Evolutionary conservation across 2,797 vertebrate species (phyloP).

Genomic region (Sebastes kiyomatsui): DNA sequence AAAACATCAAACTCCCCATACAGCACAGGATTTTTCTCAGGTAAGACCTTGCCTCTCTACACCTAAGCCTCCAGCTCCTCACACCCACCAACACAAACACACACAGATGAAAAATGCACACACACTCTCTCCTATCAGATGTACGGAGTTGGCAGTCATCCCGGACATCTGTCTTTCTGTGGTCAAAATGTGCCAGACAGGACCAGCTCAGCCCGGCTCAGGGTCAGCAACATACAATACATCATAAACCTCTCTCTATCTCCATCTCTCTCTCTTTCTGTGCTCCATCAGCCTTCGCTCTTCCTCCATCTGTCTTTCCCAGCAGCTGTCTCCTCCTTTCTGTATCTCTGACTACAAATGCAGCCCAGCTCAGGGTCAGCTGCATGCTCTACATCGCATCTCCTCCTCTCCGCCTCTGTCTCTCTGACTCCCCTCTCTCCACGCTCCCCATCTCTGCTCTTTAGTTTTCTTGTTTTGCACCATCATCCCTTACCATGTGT

Average conservation of each 20-base stretch:
- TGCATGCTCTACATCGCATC: slow-evolving; percentile 6
- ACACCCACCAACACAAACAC: not conserved
- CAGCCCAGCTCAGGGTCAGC: slow-evolving; percentile 47
- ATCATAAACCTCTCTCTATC: slow-evolving; percentile 52
- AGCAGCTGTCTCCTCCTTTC: slow-evolving; percentile 31
- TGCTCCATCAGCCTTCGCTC: slow-evolving; percentile 31
- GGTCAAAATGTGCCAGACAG: slow-evolving; percentile 65
- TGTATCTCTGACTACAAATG: slow-evolving; percentile 51
- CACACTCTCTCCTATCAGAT: slow-evolving; percentile 28
- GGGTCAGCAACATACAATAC: slow-evolving; percentile 63
- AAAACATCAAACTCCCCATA: not conserved
- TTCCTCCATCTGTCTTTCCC: slow-evolving; percentile 51
- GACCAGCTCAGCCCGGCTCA: slow-evolving; percentile 40
- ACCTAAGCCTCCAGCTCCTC: not conserved
- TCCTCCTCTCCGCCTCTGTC: not conserved
- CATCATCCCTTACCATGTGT: slow-evolving; percentile 34
- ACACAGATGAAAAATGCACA: not conserved
- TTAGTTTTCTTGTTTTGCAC: slow-evolving; percentile 25
- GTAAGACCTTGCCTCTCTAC: not conserved
- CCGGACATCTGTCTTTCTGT: slow-evolving; percentile 68
- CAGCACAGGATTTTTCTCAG: not conserved
- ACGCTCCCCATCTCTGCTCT: not conserved
- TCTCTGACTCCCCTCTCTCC: slow-evolving; percentile 20
- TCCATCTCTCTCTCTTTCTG: slow-evolving; percentile 9
- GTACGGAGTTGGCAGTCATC: slow-evolving; percentile 46